Conservation (phyloP, 30 jellyfish, hydroid and myxozoan genomes). For the Rhopilema esculentum region DNA sequence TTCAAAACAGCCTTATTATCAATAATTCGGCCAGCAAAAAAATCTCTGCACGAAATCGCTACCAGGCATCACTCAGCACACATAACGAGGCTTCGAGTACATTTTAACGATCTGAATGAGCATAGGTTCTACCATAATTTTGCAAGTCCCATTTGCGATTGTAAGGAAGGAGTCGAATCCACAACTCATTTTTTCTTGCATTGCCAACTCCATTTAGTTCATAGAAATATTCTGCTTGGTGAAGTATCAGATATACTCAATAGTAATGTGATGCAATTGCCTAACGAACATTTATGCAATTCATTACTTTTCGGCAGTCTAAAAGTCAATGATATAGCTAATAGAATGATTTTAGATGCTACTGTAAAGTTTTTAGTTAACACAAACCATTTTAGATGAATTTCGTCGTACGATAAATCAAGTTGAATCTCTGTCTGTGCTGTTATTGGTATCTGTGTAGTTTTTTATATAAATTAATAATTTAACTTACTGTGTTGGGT, state of each 20-base stretch:
- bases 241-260: neutral
- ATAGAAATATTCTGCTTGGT: neutral
- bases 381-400: too few relatives aligned
- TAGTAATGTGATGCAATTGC: too few relatives aligned
- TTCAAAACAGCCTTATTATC: neutral
- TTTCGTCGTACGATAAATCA: too few relatives aligned
- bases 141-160: neutral
- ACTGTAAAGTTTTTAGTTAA: too few relatives aligned
- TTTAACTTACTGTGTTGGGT: too few relatives aligned
- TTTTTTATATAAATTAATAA: too few relatives aligned
- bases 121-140: neutral
- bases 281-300: too few relatives aligned
- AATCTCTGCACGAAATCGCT: neutral
- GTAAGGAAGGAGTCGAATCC: conserved; percentile 12
- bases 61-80: neutral
- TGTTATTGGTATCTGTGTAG: too few relatives aligned
- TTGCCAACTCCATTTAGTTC: conserved; percentile 3
- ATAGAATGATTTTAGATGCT: too few relatives aligned
- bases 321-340: too few relatives aligned
- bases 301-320: too few relatives aligned
- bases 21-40: neutral
- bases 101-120: conserved; percentile 7
- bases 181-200: conserved; percentile 9
- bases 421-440: too few relatives aligned
- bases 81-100: neutral